Base-by-base conservation (phyloP, 1,140 invertebrate species). In the Anastatus disparis region DNA sequence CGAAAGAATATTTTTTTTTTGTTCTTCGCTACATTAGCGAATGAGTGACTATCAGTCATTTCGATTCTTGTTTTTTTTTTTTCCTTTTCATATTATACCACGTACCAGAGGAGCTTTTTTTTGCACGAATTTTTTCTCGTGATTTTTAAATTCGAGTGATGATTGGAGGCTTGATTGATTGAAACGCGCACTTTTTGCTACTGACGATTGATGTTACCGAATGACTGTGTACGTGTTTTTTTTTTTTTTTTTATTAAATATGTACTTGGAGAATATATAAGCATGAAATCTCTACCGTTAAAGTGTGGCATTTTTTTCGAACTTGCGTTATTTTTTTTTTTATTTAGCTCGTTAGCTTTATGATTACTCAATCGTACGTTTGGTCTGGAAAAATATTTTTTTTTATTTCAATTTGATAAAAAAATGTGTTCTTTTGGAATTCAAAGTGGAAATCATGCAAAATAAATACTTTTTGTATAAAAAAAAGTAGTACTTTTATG, bases 1-100 rank as follows among this genome's bases (percentile, higher is more conserved):
- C 35, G 50, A 53, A n/a, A 17, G 24, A 65, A 65, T 55, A 55
- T 53, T 55, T 65, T 65, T n/a, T 61, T 40, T 53, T 53, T 40
- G 13, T 55, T 13, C 50, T n/a, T 48, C 27, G 10, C 17, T n/a
- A n/a, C n/a, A n/a, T n/a, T n/a, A 35, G 10, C 31, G 44, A 46
- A 24, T 13, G 55, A 42, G 13, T 15, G 35, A 42, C 20, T n/a
- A 7, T 40, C 61, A n/a, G 46, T 63, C 44, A 63, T 50, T 63
- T 48, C 26, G 40, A 4, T 61, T 61, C 31, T 61, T 58, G 46
- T 50, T 50, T 22, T 55, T 29, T 22, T 22, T 52, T 29, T 55
- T 55, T 35, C 15, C 17, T 20, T 13, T 4, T 35, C 31, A 12
- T 2, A 8, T 10, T 3, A 10, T 20, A 20, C n/a, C n/a, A n/a